A percentile compares a stretch with the other conserved stretches of the same genome.
Conservation (phyloP, 2,888 invertebrate genomes). For the Noctua janthe region DNA sequence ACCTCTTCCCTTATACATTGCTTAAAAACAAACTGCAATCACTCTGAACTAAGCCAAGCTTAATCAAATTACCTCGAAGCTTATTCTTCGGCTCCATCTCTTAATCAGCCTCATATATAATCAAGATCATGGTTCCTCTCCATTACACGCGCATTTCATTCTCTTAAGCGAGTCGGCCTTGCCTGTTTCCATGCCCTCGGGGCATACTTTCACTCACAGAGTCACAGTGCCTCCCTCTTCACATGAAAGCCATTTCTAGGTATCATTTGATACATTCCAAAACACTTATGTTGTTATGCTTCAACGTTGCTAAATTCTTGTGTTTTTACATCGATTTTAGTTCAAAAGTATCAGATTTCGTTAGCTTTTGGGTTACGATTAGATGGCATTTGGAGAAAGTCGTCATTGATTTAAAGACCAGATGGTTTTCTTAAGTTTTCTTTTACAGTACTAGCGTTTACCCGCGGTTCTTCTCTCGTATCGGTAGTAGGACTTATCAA, state of each 20-base stretch:
- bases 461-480: background rate
- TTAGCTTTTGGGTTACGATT: background rate
- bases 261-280: slow-evolving; percentile 56
- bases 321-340: slow-evolving; percentile 22
- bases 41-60: background rate
- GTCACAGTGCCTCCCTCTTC: slow-evolving; percentile 64
- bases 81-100: slow-evolving; percentile 7
- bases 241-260: slow-evolving; percentile 69
- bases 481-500: no score
- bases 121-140: slow-evolving; percentile 41
- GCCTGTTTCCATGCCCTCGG: slow-evolving; percentile 73
- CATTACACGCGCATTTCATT: slow-evolving; percentile 58
- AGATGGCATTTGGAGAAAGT: slow-evolving; percentile 38
- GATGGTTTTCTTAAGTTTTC: background rate
- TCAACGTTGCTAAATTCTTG: slow-evolving; percentile 33
- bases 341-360: slow-evolving; percentile 37
- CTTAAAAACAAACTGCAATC: slow-evolving; percentile 3
- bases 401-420: background rate
- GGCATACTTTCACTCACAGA: slow-evolving; percentile 76
- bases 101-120: slow-evolving; percentile 44
- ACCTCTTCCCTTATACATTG: background rate
- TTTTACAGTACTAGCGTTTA: background rate
- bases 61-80: slow-evolving; percentile 34
- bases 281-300: slow-evolving; percentile 40
- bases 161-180: slow-evolving; percentile 61